Percentiles rank a stretch among this genome's conserved stretches.
Evolutionary conservation across 1,140 invertebrate genomes (phyloP).

Genomic region (Bilobella aurantiaca): DNA sequence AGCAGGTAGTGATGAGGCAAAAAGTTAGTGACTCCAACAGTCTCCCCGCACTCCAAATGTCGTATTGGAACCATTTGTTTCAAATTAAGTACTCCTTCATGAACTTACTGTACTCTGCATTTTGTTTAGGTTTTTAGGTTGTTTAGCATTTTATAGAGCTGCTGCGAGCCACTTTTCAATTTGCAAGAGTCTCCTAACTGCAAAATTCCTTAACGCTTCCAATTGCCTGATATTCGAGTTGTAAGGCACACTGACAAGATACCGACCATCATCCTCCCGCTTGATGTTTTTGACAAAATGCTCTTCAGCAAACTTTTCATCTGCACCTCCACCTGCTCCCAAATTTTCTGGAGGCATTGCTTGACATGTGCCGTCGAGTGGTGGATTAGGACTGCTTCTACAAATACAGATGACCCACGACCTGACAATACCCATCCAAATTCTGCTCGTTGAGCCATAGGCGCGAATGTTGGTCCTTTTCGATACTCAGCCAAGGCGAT

Average conservation of each 20-base stretch:
- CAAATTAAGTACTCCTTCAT: slow-evolving; percentile 35
- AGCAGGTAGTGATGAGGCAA: slow-evolving; percentile 27
- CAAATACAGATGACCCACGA: too few relatives aligned
- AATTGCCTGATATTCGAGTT: slow-evolving; percentile 13
- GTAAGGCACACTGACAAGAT: slow-evolving; percentile 32
- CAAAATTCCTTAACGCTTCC: slow-evolving; percentile 22
- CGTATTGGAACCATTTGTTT: slow-evolving; percentile 34
- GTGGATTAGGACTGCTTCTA: slow-evolving; percentile 16
- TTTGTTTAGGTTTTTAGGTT: too few relatives aligned
- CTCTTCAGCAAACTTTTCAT: slow-evolving; percentile 31
- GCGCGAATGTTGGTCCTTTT: not conserved
- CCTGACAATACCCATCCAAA: too few relatives aligned
- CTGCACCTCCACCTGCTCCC: slow-evolving; percentile 35
- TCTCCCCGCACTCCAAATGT: not conserved
- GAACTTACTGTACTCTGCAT: slow-evolving; percentile 35
- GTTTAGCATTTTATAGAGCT: slow-evolving; percentile 18
- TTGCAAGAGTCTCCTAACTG: slow-evolving; percentile 24
- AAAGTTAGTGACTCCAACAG: slow-evolving; percentile 21
- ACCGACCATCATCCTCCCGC: slow-evolving; percentile 26
- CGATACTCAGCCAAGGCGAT: too few relatives aligned
- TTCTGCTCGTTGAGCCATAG: not conserved
- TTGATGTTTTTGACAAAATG: slow-evolving; percentile 27
- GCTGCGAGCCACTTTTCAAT: slow-evolving; percentile 29
- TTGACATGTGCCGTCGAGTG: slow-evolving; percentile 4
- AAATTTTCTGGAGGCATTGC: slow-evolving; percentile 32